phyloP scores from a whole-genome alignment of 2,113 vertebrate species.

The Varanus komodoensis region DNA sequence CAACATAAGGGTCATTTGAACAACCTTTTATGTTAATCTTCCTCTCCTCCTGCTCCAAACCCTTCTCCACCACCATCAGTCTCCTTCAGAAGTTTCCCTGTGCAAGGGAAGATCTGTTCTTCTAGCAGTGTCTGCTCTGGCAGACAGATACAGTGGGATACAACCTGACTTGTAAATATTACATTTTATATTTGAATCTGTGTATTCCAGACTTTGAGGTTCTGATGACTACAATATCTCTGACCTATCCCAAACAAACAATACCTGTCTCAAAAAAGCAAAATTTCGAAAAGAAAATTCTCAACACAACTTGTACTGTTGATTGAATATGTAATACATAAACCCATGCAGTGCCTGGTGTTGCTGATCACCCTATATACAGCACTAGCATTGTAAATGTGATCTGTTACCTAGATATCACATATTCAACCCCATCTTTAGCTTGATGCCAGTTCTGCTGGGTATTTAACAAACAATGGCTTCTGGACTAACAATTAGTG shows the following conservation, averaged over 20 bases:
- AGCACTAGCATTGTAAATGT: constrained; percentile 53
- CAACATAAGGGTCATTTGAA: neutral
- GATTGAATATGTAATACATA: neutral
- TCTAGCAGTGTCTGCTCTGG: neutral
- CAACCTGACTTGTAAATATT: neutral
- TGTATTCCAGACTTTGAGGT: neutral
- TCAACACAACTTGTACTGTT: constrained; percentile 56
- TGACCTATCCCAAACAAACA: constrained; percentile 45
- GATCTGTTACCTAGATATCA: constrained; percentile 23
- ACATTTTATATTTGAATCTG: neutral
- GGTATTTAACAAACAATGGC: constrained; percentile 34
- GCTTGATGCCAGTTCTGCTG: constrained; percentile 21
- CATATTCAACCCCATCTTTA: neutral
- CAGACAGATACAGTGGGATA: neutral
- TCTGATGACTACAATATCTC: neutral
- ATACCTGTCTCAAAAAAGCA: constrained; percentile 53
- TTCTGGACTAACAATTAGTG: neutral
- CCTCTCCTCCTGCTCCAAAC: too few relatives aligned
- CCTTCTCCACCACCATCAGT: too few relatives aligned
- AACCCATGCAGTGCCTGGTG: neutral
- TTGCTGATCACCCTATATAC: neutral
- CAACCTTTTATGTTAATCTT: too few relatives aligned
- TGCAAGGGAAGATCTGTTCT: neutral
- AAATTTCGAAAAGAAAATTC: constrained; percentile 59
- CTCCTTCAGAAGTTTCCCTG: too few relatives aligned